Base-by-base conservation (phyloP, 1,140 invertebrate genomes). In the Scaptomyza pallida region DNA sequence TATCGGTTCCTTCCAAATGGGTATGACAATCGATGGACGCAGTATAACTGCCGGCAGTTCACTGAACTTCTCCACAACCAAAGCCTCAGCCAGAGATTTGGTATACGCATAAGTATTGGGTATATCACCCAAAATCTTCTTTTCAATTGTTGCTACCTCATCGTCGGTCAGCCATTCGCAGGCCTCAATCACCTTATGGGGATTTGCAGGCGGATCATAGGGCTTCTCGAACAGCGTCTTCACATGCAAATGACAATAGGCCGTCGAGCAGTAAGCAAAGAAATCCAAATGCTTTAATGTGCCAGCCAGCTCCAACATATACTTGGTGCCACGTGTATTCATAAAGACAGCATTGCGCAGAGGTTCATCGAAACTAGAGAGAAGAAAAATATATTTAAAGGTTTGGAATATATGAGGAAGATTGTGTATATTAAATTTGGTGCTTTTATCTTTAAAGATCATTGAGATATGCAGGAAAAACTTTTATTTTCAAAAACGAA, bases 41-140 rank as follows among this genome's bases (percentile, higher is more conserved):
- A 99, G 92, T 60, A 99, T 97, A 33, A 97, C 94, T 0, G 96
- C 92, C 3, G 98, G 98, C 21, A 99, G 90, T 13, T 82, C 55
- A 13, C 93, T 91, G 91, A 95, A 95, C 33, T 94, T 93, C 89
- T 98, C 96, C 26, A 96, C 94, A 0, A 96, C 95, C 30, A 98
- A 81, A 10, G 94, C 93, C 92, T 98, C 97, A 0, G 96, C 95
- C 8, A 98, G 89, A 1, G 96, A 96, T 92, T 98, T 98, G 0
- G 97, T 98, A 79, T 96, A 98, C 0, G 97, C 97, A 78, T 98
- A 98, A 0, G 97, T 97, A 81, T 98, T 98, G 2, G 97, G 97
- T 55, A 96, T 93, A 44, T 95, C 94, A 12, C 95, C 95, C 37
- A 98, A 93, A 50, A 98, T 93, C 82, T 89, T 91, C 19, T 74